Evolutionary conservation across 2,888 invertebrate genomes (phyloP).

Genomic region (Caenorhabditis wallacei): DNA sequence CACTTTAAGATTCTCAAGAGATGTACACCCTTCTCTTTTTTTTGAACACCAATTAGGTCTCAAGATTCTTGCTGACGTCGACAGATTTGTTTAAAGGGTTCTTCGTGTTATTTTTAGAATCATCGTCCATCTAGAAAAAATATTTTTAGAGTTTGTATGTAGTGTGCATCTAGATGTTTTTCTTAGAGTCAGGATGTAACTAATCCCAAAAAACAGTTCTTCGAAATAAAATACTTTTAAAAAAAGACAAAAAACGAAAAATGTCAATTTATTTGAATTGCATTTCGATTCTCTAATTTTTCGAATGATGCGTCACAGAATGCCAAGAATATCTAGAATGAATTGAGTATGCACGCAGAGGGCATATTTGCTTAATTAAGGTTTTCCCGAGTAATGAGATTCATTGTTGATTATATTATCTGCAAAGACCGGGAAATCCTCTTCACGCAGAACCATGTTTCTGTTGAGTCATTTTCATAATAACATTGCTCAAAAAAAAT

Average conservation of each 20-base stretch:
- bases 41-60: slow-evolving; percentile 51
- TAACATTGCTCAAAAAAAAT: slow-evolving; percentile 15
- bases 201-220: slow-evolving; percentile 1
- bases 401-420: slow-evolving; percentile 24
- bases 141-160: too few species aligned
- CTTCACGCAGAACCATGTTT: slow-evolving; percentile 3
- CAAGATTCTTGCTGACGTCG: slow-evolving; percentile 27
- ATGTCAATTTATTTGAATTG: too few species aligned
- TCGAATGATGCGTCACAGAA: slow-evolving; percentile 30
- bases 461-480: slow-evolving; percentile 10
- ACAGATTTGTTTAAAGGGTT: not conserved
- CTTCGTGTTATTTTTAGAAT: not conserved
- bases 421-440: slow-evolving; percentile 7
- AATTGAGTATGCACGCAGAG: slow-evolving; percentile 27
- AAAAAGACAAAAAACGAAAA: slow-evolving; percentile 1
- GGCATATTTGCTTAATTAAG: slow-evolving; percentile 33
- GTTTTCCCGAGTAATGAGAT: slow-evolving; percentile 21
- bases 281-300: slow-evolving; percentile 32
- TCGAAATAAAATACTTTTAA: too few species aligned
- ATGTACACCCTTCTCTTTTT: slow-evolving; percentile 21
- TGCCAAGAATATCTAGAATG: slow-evolving; percentile 12
- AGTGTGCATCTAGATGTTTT: not conserved
- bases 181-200: not conserved
- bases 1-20: slow-evolving; percentile 12
- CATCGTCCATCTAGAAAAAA: not conserved